Conservation (phyloP, 2,113 vertebrate species). For the Notechis scutatus region DNA sequence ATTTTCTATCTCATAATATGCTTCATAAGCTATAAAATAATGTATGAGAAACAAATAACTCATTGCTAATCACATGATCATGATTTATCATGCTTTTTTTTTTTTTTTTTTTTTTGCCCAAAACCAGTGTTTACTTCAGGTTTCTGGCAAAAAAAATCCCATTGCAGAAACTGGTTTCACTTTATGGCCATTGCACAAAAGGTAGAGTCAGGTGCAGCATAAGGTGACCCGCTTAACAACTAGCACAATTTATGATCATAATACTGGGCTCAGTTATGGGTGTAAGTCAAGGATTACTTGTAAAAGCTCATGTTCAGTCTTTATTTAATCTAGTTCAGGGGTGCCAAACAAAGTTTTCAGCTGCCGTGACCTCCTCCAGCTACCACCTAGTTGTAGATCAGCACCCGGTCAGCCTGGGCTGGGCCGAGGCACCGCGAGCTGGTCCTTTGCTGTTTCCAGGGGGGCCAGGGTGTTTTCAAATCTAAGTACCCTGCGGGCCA, state of each 20-base stretch:
- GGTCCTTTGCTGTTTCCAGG: too few species aligned
- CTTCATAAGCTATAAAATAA: background rate
- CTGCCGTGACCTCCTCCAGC: too few species aligned
- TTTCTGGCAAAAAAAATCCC: background rate
- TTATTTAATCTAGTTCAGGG: background rate
- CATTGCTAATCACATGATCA: background rate
- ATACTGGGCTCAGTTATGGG: background rate
- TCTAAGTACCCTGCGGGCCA: too few species aligned
- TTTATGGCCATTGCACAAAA: background rate
- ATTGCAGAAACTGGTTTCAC: background rate
- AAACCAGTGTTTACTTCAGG: background rate
- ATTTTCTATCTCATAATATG: background rate
- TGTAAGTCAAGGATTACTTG: background rate
- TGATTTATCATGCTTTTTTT: background rate
- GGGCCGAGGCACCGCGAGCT: too few species aligned
- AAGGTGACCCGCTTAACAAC: too few species aligned
- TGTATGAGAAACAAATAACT: background rate
- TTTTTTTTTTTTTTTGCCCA: too few species aligned
- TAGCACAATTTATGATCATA: background rate
- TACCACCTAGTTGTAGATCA: too few species aligned
- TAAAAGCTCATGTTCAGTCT: background rate
- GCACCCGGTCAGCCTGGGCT: too few species aligned
- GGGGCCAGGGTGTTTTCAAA: too few species aligned
- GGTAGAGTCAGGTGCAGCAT: background rate
- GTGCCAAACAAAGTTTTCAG: too few species aligned